A percentile compares a stretch with the other conserved stretches of the same genome.
These are phyloP conservation scores for Meteorus sp. DNA, from an alignment of 1,140 invertebrate genomes.

Conservation along the genomic window DNA sequence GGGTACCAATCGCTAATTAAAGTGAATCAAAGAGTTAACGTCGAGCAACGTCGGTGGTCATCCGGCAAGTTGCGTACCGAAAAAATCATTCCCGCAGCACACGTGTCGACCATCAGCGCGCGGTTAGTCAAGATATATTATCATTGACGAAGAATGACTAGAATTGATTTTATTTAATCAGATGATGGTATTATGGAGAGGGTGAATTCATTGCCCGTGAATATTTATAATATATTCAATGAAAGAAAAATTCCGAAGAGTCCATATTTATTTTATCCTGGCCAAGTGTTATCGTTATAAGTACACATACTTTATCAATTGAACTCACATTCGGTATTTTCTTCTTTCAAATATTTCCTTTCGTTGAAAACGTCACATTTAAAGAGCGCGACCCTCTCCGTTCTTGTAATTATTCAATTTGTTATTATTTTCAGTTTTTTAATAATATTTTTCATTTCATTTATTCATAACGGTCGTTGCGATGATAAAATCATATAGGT, in stretches of 20 bases:
- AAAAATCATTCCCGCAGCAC: conserved; percentile 7
- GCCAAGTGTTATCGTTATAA: neutral
- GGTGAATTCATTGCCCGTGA: neutral
- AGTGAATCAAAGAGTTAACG: conserved; percentile 13
- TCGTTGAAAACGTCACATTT: too few relatives aligned
- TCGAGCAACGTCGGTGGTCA: conserved; percentile 12
- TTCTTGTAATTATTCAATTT: too few relatives aligned
- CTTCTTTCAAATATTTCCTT: too few relatives aligned
- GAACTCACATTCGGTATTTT: too few relatives aligned
- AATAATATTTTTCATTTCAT: neutral
- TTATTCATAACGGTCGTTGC: conserved; percentile 3
- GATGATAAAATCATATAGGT: conserved; percentile 41
- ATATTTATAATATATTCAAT: neutral
- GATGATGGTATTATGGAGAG: neutral
- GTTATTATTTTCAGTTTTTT: too few relatives aligned
- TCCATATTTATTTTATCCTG: neutral
- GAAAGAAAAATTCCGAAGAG: neutral
- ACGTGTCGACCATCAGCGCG: neutral
- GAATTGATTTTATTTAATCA: neutral
- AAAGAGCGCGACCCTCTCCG: neutral
- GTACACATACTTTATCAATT: too few relatives aligned
- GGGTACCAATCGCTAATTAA: conserved; percentile 19
- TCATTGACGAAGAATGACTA: conserved; percentile 1
- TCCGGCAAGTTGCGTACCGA: neutral
- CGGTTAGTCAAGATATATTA: neutral